Evolutionary conservation across 2,888 invertebrate species (phyloP), one percentile per base, ranked within the genome.

Genomic region (Strigamia maritima): DNA sequence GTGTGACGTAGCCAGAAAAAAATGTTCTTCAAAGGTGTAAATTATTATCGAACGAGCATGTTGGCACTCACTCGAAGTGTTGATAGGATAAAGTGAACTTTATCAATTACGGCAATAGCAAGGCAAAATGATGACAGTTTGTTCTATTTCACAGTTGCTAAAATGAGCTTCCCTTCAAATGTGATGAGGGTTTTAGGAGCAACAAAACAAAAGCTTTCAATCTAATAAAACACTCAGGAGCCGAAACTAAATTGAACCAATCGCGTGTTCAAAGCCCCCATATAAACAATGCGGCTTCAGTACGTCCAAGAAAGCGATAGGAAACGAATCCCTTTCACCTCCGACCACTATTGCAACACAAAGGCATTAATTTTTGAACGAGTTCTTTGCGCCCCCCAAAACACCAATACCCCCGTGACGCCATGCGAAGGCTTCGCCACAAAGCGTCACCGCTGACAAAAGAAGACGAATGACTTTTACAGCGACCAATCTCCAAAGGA

Each of bases 121-220:
- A 79, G 74, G 40, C 44, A 26, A 26, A 74, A 22, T 75, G 79
- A 79, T 79, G 79, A 79, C 79, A 79, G 79, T 79, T 79, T 79
- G 79, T 79, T 40, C 74, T 74, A 79, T 79, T 79, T 31, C 79
- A 44, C 70, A 70, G 70, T 70, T 70, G 70, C 70, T 70, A 70
- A 70, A 70, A 70, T 70, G 70, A 70, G 70, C 70, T 70, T 70
- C 70, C 26, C 70, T 70, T 70, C 70, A 70, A 70, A 70, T 14
- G 28, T 70, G 70, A 70, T 28, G 70, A 70, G 70, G 70, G 70
- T 70, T 70, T 70, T 70, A 70, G 70, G 70, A 70, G 70, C 70
- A 70, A 70, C 26, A 70, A 70, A 70, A 70, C 70, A 70, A 70
- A 70, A 26, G 70, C 70, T 70, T 70, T 70, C 70, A 70, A 70